Base-by-base conservation (phyloP, 2,113 vertebrate species). In the Chaetodon auriga region DNA sequence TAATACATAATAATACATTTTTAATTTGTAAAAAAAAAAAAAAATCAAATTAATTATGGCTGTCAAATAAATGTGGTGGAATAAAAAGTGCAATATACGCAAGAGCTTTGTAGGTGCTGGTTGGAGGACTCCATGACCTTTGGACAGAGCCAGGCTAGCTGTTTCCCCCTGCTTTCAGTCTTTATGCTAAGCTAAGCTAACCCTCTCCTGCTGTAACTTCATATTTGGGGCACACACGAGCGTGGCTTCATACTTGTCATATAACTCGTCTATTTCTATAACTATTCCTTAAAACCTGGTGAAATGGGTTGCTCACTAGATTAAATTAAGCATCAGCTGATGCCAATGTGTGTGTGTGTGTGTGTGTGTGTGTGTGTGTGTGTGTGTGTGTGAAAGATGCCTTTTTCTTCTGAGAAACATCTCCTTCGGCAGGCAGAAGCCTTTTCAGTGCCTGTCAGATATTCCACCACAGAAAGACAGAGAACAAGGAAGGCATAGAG, bases 401-500 rank as follows among this genome's bases (percentile, higher is more conserved):
- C 75, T 66, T 75, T 81, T 79, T 54, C 64, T 75, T 64, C 66
- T 48, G 58, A 76, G 81, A 89, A 90, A 85, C 85, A 74, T 89
- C 87, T 87, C 84, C 78, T 71, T 66, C 46, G 63, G 83, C 58
- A 83, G 70, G 80, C 76, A 80, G 80, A 77, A 73, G 49, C 49
- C 80, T 79, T 91, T 88, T 90, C 89, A 81, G 57, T 16, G 86
- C 80, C 84, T 86, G 90, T 91, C 90, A 92, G 78, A 90, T 84
- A 84, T 81, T 82, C 86, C 83, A 87, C 64, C 79, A 57, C 60
- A 78, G 86, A 89, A 81, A 87, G 82, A 90, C 81, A 61, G 85
- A 89, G 86, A 94, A 91, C 87, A 90, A 91, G 91, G 84, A 74
- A 82, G 70, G 82, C 74, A 76, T 49, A 79, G 83, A 92, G 88